phyloP scores from a whole-genome alignment of 2,797 vertebrate species.

The Somateria mollissima region DNA sequence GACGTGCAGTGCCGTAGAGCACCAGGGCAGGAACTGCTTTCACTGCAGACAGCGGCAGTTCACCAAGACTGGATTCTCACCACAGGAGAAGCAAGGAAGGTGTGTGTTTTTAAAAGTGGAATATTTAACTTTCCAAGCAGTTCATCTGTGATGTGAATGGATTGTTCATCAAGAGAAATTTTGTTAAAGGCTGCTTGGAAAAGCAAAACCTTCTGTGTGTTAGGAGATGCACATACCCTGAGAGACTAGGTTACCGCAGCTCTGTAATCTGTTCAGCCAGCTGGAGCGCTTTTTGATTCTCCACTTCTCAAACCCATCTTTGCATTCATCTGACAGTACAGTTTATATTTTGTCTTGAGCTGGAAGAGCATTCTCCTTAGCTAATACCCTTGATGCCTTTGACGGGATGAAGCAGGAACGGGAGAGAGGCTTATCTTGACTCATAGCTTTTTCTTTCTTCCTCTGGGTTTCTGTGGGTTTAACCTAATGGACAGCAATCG shows the following conservation, averaged over 20 bases:
- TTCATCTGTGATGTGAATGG: rapidly evolving
- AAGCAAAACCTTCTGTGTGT: neutral
- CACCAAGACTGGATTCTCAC: neutral
- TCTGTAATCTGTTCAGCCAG: neutral
- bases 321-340: neutral
- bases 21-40: neutral
- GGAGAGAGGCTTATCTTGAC: neutral
- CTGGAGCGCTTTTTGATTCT: neutral
- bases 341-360: neutral
- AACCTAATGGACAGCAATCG: neutral
- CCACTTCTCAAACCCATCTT: neutral
- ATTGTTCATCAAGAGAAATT: neutral
- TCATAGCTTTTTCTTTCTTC: neutral
- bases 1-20: neutral
- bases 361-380: neutral
- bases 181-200: neutral
- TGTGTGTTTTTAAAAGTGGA: rapidly evolving
- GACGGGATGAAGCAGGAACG: conserved; percentile 26
- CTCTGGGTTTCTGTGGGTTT: neutral
- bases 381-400: neutral
- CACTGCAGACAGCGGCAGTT: neutral
- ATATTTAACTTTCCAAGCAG: neutral
- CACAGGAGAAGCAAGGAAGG: rapidly evolving
- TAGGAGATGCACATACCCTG: neutral
- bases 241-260: neutral